Evolutionary conservation across 2,888 invertebrate genomes (phyloP), one percentile per base, ranked within the genome.

Genomic region (Terebella lapidaria): DNA sequence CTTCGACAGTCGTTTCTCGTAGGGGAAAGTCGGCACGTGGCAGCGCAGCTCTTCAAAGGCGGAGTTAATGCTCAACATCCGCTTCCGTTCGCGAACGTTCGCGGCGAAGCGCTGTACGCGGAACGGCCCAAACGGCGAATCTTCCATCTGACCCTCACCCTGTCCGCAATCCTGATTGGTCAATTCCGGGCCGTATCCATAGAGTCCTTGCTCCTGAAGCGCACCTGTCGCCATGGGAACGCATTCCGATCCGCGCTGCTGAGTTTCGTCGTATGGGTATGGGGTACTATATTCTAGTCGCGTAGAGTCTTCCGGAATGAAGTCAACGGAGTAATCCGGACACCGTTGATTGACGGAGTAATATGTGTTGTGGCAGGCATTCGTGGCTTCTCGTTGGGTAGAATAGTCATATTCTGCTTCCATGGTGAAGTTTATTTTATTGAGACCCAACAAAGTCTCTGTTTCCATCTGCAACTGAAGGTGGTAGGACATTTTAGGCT

Each of bases 21-120:
- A 99, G 0, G 97, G 97, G 82, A 99, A 99, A 63, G 97, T 99
- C 55, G 99, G 99, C 72, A 99, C 96, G 84, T 95, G 95, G 71
- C 91, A 90, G 59, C 97, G 87, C 76, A 99, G 87, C 82, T 95
- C 95, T 85, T 97, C 95, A 86, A 96, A 96, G 82, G 95, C 96
- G 83, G 75, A 70, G 62, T 79, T 79, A 85, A 97, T 97, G 87
- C 94, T 96, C 74, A 96, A 90, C 95, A 97, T 96, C 80, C 96
- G 88, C 85, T 94, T 92, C 80, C 96, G 86, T 84, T 97, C 97
- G 71, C 97, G 87, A 69, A 96, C 92, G 83, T 95, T 96, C 62
- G 96, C 79, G 1, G 95, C 92, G 71, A 27, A 28, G 27, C 53
- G 53, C 29, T 25, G 53, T n/a, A 35, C 42, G 42, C 42, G 42